Conservation (phyloP, 1,140 invertebrate genomes). For the Leptoteleia sp. region DNA sequence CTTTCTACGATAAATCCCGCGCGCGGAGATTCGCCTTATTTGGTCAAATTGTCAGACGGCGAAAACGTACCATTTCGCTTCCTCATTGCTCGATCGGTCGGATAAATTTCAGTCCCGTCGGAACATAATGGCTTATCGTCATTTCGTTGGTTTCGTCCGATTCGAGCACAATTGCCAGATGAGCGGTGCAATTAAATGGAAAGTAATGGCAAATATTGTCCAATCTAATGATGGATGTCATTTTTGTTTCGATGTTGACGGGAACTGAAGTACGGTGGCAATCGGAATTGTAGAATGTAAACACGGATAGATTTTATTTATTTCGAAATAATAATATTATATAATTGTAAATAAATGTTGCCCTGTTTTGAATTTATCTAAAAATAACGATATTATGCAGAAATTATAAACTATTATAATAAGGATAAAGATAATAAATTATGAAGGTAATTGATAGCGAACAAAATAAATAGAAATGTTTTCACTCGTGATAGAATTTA, state of each 20-base stretch:
- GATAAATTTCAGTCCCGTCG: conserved; percentile 44
- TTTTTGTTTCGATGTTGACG: not conserved
- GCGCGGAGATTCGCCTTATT: conserved; percentile 47
- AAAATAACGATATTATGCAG: too few species aligned
- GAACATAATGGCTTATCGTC: conserved; percentile 44
- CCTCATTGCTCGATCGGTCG: conserved; percentile 2
- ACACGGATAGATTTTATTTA: too few species aligned
- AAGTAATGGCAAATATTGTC: conserved; percentile 14
- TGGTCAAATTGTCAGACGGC: conserved; percentile 32
- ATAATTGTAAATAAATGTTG: too few species aligned
- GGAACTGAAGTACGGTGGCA: too few species aligned
- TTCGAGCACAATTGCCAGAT: conserved; percentile 14
- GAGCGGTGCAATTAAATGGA: conserved; percentile 28
- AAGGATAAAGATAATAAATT: too few species aligned
- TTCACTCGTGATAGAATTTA: too few species aligned
- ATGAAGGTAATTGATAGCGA: too few species aligned
- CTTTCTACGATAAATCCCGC: conserved; percentile 66
- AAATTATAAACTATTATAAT: too few species aligned
- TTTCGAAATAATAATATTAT: too few species aligned
- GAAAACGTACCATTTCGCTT: conserved; percentile 39
- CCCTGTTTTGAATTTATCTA: too few species aligned
- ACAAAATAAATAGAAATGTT: too few species aligned
- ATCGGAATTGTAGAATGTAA: too few species aligned
- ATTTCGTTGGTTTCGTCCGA: conserved; percentile 19
- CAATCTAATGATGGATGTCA: not conserved